Evolutionary conservation across 1,140 invertebrate species (phyloP), one percentile per base, ranked within the genome.

Genomic region (Ceratitis capitata): DNA sequence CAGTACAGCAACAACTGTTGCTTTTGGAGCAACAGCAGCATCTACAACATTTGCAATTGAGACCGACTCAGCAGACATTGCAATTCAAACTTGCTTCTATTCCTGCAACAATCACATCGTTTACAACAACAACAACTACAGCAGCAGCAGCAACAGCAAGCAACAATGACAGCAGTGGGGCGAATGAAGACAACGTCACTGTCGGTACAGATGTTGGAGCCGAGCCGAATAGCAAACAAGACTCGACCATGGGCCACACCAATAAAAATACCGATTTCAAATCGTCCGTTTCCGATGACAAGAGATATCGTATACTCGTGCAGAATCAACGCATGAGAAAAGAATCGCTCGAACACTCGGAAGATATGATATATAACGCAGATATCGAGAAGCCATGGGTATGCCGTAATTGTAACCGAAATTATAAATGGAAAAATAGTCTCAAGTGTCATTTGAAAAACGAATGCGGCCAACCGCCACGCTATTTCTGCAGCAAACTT

Each of bases 361-460:
- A 89, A 14, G 91, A 92, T 49, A 92, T 92, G 91, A 91, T 92
- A 84, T 92, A 92, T 84, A 92, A 90, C 85, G 89, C 89, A 16
- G 90, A 92, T 56, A 90, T 91, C 32, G 91, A 91, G 85, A 92
- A 92, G 85, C 91, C 90, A 14, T 92, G 92, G 91, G 89, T 91
- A 32, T 92, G 91, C 83, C 88, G 89, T 82, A 91, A 90, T 85
- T 90, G 91, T 74, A 89, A 91, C 87, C 88, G 91, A 86, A 89
- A 89, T 85, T 90, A 92, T 85, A 91, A 92, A 82, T 90, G 92
- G 92, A 90, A 90, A 86, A 91, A 92, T 85, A 91, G 90, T 85
- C 87, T 92, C 45, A 92, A 92, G 86, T 92, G 92, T 88, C 92
- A 93, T 87, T 88, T 92, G 86, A 92, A 92, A 86, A 92, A 92